These are phyloP conservation scores for Marmota monax DNA, from an alignment of 2,113 vertebrate genomes.

Conservation along the genomic window DNA sequence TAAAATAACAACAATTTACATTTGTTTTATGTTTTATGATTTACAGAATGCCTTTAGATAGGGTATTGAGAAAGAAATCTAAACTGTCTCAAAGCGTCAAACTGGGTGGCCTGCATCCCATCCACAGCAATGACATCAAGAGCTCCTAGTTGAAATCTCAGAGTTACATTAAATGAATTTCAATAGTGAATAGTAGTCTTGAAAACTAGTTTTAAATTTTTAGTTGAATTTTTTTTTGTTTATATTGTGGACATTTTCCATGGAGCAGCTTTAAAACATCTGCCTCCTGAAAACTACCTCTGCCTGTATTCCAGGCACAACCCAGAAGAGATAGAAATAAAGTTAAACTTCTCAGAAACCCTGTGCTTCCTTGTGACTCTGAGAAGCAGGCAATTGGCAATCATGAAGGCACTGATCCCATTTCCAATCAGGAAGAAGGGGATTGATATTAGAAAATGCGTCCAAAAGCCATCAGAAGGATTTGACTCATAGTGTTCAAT, in stretches of 20 bases:
- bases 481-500: slow-evolving; percentile 71
- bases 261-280: slow-evolving; percentile 54
- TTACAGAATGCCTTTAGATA: slow-evolving; percentile 18
- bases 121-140: slow-evolving; percentile 76
- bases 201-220: slow-evolving; percentile 52
- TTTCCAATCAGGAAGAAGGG: slow-evolving; percentile 83
- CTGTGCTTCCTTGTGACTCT: slow-evolving; percentile 76
- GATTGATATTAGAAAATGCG: slow-evolving; percentile 71
- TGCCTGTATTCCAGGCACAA: slow-evolving; percentile 78
- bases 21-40: neutral
- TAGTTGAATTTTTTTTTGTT: slow-evolving; percentile 81
- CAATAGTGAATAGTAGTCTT: slow-evolving; percentile 78
- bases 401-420: slow-evolving; percentile 72
- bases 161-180: slow-evolving; percentile 82
- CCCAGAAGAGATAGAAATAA: slow-evolving; percentile 81
- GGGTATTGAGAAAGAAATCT: no score
- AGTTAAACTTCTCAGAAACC: slow-evolving; percentile 79
- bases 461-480: slow-evolving; percentile 75
- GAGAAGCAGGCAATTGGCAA: slow-evolving; percentile 76
- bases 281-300: neutral
- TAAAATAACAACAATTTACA: slow-evolving; percentile 46
- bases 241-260: slow-evolving; percentile 71
- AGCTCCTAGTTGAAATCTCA: slow-evolving; percentile 75
- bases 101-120: neutral
- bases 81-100: neutral